phyloP scores from a whole-genome alignment of 2,797 vertebrate genomes.

The Acipenser oxyrinchus region DNA sequence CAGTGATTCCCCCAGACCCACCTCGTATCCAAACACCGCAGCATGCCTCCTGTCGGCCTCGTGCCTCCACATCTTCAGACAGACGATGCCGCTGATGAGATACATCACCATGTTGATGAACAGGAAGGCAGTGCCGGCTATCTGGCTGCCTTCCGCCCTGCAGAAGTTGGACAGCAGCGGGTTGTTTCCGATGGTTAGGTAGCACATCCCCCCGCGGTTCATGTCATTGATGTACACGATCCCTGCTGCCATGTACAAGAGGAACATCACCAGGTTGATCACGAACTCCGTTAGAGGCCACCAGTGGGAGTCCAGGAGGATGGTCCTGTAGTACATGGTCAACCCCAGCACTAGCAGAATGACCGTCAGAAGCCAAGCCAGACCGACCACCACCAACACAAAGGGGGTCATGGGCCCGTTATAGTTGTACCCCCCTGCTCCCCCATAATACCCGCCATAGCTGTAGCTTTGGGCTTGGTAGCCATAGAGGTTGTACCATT shows the following conservation, averaged over 20 bases:
- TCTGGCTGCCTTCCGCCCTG: constrained; percentile 59
- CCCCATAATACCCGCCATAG: constrained; percentile 39
- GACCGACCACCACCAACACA: constrained; percentile 48
- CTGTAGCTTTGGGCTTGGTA: constrained; percentile 30
- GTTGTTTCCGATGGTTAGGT: constrained; percentile 46
- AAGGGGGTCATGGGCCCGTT: constrained; percentile 66
- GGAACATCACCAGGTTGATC: constrained; percentile 55
- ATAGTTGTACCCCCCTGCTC: constrained; percentile 52
- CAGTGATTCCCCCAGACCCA: constrained; percentile 14
- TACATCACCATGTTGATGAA: constrained; percentile 60
- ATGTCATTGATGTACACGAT: constrained; percentile 66
- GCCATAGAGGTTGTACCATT: constrained; percentile 59
- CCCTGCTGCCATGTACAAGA: constrained; percentile 65
- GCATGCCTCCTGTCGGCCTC: constrained; percentile 36
- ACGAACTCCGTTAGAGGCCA: constrained; percentile 66
- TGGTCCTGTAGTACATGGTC: constrained; percentile 66
- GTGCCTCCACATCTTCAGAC: constrained; percentile 62
- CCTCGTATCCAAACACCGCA: constrained; percentile 28
- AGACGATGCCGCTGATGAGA: constrained; percentile 51
- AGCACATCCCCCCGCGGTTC: constrained; percentile 67
- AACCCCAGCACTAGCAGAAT: constrained; percentile 54
- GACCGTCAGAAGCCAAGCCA: constrained; percentile 60
- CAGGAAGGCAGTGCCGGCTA: constrained; percentile 61
- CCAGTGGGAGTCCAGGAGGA: constrained; percentile 65
- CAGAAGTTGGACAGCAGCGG: constrained; percentile 55